These are phyloP conservation scores for Ommatoiulus sabulosus DNA, from an alignment of 2,888 invertebrate genomes.

Conservation along the genomic window DNA sequence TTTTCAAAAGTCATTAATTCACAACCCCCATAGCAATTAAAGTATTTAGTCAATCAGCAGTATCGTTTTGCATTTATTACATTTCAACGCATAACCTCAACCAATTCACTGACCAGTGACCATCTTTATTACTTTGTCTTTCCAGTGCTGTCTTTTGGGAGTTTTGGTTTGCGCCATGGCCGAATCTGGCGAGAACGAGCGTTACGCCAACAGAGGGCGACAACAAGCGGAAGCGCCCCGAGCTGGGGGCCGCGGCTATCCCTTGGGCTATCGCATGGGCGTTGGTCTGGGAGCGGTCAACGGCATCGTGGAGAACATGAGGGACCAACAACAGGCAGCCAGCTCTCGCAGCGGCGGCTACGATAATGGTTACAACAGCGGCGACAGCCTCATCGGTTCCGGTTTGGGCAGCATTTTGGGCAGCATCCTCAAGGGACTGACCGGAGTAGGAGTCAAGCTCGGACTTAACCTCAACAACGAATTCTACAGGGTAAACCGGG, in stretches of 20 bases:
- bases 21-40: no score
- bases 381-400: slow-evolving; percentile 30
- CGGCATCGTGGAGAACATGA: background rate
- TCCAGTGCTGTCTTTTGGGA: slow-evolving; percentile 38
- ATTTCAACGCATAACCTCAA: no score
- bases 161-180: background rate
- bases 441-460: slow-evolving; percentile 49
- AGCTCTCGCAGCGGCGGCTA: slow-evolving; percentile 52
- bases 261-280: background rate
- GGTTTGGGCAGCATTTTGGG: slow-evolving; percentile 38
- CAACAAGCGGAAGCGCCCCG: background rate
- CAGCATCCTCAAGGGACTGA: slow-evolving; percentile 46
- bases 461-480: slow-evolving; percentile 53
- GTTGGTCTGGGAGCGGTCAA: slow-evolving; percentile 49
- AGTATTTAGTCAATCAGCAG: no score
- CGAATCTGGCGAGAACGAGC: background rate
- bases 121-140: background rate
- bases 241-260: background rate
- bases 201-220: background rate
- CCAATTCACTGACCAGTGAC: no score
- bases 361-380: background rate
- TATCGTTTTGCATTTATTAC: no score
- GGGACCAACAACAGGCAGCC: background rate
- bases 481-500: slow-evolving; percentile 51
- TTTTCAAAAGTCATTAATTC: no score